Conservation (phyloP, 2,797 vertebrate species). For the Ateles fusciceps region DNA sequence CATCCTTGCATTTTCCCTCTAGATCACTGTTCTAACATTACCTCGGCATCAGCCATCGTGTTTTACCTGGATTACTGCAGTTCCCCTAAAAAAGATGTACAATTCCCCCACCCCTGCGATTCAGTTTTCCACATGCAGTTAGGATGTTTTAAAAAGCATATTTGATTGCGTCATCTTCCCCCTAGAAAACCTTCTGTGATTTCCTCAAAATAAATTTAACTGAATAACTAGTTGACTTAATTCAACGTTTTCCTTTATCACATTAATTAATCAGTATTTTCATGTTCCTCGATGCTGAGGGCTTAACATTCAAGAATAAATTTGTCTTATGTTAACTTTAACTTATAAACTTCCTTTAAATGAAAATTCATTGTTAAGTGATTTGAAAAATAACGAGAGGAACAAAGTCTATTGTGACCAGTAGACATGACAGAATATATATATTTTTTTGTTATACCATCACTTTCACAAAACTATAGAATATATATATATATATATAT, state of each 20-base stretch:
- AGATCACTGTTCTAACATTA: not conserved
- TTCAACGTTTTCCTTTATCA: conserved; percentile 25
- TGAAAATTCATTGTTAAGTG: not conserved
- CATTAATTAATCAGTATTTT: not conserved
- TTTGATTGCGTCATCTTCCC: not conserved
- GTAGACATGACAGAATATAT: not conserved
- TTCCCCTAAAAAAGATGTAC: not conserved
- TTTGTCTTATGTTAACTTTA: not conserved
- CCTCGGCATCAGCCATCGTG: not conserved
- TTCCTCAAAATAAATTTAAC: conserved; percentile 5
- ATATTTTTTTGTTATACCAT: not conserved
- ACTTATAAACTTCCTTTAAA: not conserved
- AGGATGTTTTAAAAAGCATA: not conserved
- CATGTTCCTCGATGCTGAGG: not conserved
- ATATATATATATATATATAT: not conserved
- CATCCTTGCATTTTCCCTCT: not conserved
- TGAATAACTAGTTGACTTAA: conserved; percentile 14
- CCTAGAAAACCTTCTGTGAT: not conserved
- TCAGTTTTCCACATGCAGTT: not conserved
- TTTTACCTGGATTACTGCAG: not conserved
- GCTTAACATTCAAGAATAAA: not conserved
- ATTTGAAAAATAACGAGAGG: not conserved
- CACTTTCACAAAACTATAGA: not conserved
- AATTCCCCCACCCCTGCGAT: not conserved
- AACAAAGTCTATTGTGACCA: not conserved